A percentile compares a stretch with the other conserved stretches of the same genome.
These are phyloP conservation scores for Brachionus plicatilis DNA, from an alignment of 1,140 invertebrate genomes.

Conservation along the genomic window DNA sequence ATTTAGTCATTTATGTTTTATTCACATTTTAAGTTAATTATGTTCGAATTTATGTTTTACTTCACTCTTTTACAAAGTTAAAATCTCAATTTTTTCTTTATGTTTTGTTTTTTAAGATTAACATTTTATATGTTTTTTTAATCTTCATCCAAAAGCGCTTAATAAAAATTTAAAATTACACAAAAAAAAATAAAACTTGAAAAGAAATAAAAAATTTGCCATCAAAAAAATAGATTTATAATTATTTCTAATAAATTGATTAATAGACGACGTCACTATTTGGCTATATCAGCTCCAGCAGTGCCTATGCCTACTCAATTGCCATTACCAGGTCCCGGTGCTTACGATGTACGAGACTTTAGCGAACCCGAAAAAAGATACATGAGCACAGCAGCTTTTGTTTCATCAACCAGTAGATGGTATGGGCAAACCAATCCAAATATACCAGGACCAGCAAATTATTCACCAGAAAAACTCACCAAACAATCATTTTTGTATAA, in stretches of 20 bases:
- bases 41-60: too few species aligned
- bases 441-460: conserved; percentile 37
- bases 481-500: conserved; percentile 39
- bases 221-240: too few species aligned
- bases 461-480: background rate
- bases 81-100: too few species aligned
- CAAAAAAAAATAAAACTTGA: too few species aligned
- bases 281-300: conserved; percentile 38
- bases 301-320: background rate
- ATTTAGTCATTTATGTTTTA: too few species aligned
- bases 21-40: too few species aligned
- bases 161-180: too few species aligned
- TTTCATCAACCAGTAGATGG: conserved; percentile 38
- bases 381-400: conserved; percentile 36
- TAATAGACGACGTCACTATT: conserved; percentile 14
- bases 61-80: too few species aligned
- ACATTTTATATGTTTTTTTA: too few species aligned
- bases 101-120: too few species aligned
- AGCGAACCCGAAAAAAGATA: conserved; percentile 34
- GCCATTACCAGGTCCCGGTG: conserved; percentile 23
- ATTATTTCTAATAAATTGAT: too few species aligned
- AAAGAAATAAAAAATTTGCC: background rate
- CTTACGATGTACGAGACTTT: conserved; percentile 36
- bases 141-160: too few species aligned
- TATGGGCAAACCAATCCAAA: background rate